These are phyloP conservation scores for Rhabdomys dilectus DNA, from an alignment of 2,113 vertebrate genomes.

Conservation along the genomic window DNA sequence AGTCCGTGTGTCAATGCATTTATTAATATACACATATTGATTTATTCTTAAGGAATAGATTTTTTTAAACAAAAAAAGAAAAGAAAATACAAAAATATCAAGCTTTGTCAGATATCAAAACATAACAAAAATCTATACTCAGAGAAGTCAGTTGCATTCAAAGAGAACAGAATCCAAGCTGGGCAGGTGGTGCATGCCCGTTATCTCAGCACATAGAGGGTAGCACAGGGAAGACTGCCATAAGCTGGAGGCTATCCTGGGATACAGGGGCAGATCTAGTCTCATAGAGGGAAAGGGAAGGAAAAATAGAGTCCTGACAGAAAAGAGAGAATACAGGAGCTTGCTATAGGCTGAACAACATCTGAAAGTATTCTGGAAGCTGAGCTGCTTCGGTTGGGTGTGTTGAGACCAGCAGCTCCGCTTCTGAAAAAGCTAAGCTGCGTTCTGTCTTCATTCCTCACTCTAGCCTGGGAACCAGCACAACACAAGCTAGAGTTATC, in stretches of 20 bases:
- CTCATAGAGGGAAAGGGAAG: no score
- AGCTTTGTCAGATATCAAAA: background rate
- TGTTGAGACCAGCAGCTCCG: background rate
- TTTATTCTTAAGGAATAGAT: background rate
- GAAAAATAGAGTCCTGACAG: conserved; percentile 30
- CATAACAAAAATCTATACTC: conserved; percentile 18
- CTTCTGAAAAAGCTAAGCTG: conserved; percentile 60
- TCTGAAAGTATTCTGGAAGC: conserved; percentile 42
- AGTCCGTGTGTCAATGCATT: no score
- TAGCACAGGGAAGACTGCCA: background rate
- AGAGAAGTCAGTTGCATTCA: background rate
- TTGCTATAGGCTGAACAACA: background rate
- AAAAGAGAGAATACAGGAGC: conserved; percentile 41
- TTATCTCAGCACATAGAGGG: background rate
- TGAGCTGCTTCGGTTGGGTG: conserved; percentile 17
- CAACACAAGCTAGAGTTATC: no score
- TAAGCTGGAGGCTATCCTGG: background rate
- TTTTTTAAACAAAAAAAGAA: background rate
- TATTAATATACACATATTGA: background rate
- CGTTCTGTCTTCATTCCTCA: conserved; percentile 59
- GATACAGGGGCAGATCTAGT: background rate
- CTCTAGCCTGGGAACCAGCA: background rate
- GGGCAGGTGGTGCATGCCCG: background rate
- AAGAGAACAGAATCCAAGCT: conserved; percentile 26
- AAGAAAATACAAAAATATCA: background rate